Evolutionary conservation across 2,888 invertebrate species (phyloP).

Genomic region (Volucella inanis): DNA sequence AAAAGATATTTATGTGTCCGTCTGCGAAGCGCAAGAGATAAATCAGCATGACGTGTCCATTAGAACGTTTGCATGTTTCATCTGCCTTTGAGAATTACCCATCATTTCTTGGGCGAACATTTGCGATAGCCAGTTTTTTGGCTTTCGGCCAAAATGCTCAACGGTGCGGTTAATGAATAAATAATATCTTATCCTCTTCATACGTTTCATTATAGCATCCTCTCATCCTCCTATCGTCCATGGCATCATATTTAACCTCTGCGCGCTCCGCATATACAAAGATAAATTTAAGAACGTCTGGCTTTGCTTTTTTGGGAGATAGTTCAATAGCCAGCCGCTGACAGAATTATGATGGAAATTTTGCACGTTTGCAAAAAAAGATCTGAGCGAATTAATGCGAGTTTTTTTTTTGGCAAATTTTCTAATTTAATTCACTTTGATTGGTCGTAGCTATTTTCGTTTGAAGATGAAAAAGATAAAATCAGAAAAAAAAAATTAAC

Average conservation of each 20-base stretch:
- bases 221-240: too few relatives aligned
- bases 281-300: constrained; percentile 52
- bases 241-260: neutral
- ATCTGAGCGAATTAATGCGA: constrained; percentile 50
- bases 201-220: neutral
- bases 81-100: constrained; percentile 49
- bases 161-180: constrained; percentile 44
- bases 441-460: constrained; percentile 38
- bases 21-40: constrained; percentile 62
- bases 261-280: neutral
- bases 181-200: constrained; percentile 21
- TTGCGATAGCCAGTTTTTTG: constrained; percentile 56
- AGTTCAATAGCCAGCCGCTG: constrained; percentile 67
- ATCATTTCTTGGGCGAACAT: constrained; percentile 45
- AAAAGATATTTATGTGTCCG: constrained; percentile 62
- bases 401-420: constrained; percentile 18
- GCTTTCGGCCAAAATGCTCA: constrained; percentile 52
- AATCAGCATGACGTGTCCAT: constrained; percentile 64
- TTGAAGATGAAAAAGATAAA: constrained; percentile 17
- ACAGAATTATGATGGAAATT: constrained; percentile 67
- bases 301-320: constrained; percentile 26
- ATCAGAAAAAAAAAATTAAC: too few relatives aligned
- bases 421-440: constrained; percentile 33
- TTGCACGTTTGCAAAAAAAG: constrained; percentile 56
- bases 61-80: constrained; percentile 61